These are phyloP conservation scores for Pelmatolapia mariae DNA, from an alignment of 2,113 vertebrate genomes.

Conservation along the genomic window DNA sequence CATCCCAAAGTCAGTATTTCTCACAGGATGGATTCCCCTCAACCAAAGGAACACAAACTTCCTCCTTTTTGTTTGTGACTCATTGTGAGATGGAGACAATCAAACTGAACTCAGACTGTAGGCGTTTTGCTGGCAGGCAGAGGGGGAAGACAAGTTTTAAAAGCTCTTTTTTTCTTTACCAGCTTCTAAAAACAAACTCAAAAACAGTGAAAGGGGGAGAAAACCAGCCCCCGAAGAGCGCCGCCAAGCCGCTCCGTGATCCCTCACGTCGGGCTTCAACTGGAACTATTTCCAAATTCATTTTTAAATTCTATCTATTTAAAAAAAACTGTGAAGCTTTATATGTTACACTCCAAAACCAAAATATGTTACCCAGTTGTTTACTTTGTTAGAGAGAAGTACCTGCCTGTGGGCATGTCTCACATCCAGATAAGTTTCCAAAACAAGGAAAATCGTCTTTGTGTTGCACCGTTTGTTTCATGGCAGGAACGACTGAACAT, in stretches of 20 bases:
- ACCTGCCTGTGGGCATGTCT: neutral
- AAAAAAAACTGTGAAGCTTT: slow-evolving; percentile 1
- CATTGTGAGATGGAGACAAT: neutral
- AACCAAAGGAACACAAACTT: slow-evolving; percentile 1
- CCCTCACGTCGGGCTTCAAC: neutral
- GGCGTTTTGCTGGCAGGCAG: neutral
- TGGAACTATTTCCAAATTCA: neutral
- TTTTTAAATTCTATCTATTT: neutral
- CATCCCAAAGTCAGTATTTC: neutral
- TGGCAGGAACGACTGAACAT: neutral
- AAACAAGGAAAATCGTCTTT: neutral
- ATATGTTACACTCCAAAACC: neutral
- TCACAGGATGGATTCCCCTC: neutral
- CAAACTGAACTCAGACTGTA: neutral
- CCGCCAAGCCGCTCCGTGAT: neutral
- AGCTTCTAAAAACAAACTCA: slow-evolving; percentile 14
- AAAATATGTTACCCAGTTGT: neutral
- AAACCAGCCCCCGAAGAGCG: neutral
- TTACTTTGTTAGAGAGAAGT: neutral
- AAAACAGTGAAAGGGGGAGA: neutral
- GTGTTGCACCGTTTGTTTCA: neutral
- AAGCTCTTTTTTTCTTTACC: neutral
- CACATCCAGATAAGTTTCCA: neutral
- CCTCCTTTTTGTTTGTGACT: neutral
- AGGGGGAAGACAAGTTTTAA: neutral